phyloP scores from a whole-genome alignment of 1,140 invertebrate species.

The Asobara japonica region DNA sequence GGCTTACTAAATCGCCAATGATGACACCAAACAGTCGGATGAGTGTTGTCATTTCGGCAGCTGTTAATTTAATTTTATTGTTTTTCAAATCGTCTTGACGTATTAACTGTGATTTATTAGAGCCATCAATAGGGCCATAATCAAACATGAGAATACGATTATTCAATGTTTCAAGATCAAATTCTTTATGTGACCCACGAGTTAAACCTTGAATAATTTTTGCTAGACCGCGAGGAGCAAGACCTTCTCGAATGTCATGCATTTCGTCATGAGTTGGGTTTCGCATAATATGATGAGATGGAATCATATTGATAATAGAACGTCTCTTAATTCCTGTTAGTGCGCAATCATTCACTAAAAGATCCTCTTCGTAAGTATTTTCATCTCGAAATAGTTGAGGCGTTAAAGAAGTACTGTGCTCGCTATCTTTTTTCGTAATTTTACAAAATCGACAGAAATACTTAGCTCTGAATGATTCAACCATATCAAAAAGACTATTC shows the following conservation, averaged over 20 bases:
- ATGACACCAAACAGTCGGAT: constrained; percentile 15
- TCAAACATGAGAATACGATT: constrained; percentile 34
- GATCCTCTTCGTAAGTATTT: constrained; percentile 17
- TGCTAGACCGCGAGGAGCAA: constrained; percentile 45
- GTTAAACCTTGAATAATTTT: constrained; percentile 38
- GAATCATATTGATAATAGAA: constrained; percentile 24
- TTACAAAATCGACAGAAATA: constrained; percentile 48
- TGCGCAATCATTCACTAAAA: constrained; percentile 15
- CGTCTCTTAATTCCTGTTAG: constrained; percentile 23
- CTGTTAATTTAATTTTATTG: constrained; percentile 27
- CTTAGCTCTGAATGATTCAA: constrained; percentile 45
- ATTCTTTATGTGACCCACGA: constrained; percentile 35
- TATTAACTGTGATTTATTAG: constrained; percentile 39
- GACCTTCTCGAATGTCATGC: constrained; percentile 50
- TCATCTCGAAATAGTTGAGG: constrained; percentile 32
- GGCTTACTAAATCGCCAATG: constrained; percentile 17
- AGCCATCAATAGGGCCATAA: constrained; percentile 28
- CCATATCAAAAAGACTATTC: constrained; percentile 44
- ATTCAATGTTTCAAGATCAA: constrained; percentile 43
- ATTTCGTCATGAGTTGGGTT: constrained; percentile 45
- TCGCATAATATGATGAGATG: constrained; percentile 41
- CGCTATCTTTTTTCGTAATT: constrained; percentile 31
- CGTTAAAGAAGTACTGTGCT: constrained; percentile 24
- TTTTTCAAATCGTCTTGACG: background rate
- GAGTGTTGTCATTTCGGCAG: constrained; percentile 22